Evolutionary conservation across 1,140 invertebrate genomes (phyloP).

Genomic region (Hydropsyche tenuis): DNA sequence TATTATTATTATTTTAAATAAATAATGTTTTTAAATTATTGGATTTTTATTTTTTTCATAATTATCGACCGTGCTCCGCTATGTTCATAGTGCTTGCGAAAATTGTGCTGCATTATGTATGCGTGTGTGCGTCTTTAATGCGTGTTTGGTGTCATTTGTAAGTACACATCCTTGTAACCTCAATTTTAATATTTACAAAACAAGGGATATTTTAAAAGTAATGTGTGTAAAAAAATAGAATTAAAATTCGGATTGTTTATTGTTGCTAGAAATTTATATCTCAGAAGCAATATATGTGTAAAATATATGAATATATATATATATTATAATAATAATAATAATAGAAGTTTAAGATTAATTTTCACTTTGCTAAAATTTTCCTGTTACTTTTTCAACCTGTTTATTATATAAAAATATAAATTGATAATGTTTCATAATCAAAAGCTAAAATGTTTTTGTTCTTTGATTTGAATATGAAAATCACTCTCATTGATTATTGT

Average conservation of each 20-base stretch:
- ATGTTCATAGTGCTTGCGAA: too few species aligned
- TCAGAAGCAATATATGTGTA: slow-evolving; percentile 24
- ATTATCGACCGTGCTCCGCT: too few species aligned
- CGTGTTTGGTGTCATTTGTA: too few species aligned
- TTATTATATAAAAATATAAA: too few species aligned
- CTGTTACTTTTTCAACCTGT: background rate
- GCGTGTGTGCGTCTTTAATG: too few species aligned
- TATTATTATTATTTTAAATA: slow-evolving; percentile 29
- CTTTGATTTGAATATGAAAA: slow-evolving; percentile 24
- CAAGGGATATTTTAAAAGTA: slow-evolving; percentile 32
- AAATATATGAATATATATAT: too few species aligned
- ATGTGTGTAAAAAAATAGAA: background rate
- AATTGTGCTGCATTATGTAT: too few species aligned
- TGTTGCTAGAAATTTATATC: slow-evolving; percentile 35
- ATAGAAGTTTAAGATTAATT: background rate
- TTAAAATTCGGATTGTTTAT: slow-evolving; percentile 25
- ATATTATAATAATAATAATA: too few species aligned
- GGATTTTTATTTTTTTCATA: background rate
- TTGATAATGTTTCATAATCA: too few species aligned
- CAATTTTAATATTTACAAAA: slow-evolving; percentile 22
- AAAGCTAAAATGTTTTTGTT: slow-evolving; percentile 24
- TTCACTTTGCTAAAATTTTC: slow-evolving; percentile 5
- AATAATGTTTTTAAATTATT: slow-evolving; percentile 16
- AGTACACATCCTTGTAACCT: slow-evolving; percentile 17
- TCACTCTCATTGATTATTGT: background rate